Base-by-base conservation (phyloP, 2,888 invertebrate genomes). In the Hemaris fuciformis region DNA sequence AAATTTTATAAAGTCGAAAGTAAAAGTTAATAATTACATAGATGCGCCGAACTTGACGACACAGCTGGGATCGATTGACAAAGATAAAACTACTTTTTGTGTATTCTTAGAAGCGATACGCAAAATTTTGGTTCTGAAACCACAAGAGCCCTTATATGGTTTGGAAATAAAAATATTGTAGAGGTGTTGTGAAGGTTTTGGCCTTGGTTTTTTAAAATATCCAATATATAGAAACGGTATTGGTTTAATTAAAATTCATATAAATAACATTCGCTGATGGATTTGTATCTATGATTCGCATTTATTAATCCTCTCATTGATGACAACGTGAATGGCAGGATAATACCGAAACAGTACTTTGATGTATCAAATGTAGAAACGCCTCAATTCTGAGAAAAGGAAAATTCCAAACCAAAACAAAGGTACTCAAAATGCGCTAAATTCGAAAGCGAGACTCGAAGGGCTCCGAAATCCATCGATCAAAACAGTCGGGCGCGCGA, bases 11-110 rank as follows among this genome's bases (percentile, higher is more conserved):
- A 57, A 68, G 65, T 62, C 67, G 69, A 84, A 86, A 84, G 85
- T 85, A 84, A 85, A 85, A 85, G 84, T 85, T 77, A 66, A 75
- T 83, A 84, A 84, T 83, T 84, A 83, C 82, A 79, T 79, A 78
- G 76, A 74, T 75, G 73, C 76, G 73, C 68, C 74, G 10, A 71
- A 64, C 62, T 64, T n/a, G n/a, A n/a, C 68, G 62, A 18, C 1
- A 18, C 6, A 4, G 23, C 15, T 38, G 38, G 34, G 3, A n/a
- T n/a, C n/a, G n/a, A n/a, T n/a, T 38, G 41, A 38, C 6, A 22
- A 7, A 20, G 20, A 45, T 7, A n/a, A 41, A 38, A 38, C 13
- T 8, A 20, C 38, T n/a, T 31, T 56, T 56, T 3, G 27, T 56
- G 0, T 15, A 53, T 27, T 56, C 56, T 56, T n/a, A 13, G 34